Conservation (phyloP, 2,797 vertebrate species). For the Bovichtus variegatus region DNA sequence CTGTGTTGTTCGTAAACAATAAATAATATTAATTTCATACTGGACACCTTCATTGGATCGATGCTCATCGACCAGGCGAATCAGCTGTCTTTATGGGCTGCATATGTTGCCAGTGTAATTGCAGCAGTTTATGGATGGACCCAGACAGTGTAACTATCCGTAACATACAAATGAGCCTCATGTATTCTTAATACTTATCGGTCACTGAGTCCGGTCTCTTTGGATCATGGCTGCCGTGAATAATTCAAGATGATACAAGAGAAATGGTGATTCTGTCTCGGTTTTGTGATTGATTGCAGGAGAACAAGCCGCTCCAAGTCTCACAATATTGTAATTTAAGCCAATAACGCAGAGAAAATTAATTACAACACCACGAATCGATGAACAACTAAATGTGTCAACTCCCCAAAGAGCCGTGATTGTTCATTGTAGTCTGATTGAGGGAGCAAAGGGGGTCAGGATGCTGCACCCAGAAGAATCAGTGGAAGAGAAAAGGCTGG, state of each 20-base stretch:
- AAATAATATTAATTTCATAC: slow-evolving; percentile 85
- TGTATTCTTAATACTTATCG: slow-evolving; percentile 64
- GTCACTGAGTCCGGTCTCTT: slow-evolving; percentile 50
- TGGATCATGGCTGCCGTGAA: slow-evolving; percentile 54
- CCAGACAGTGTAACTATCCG: slow-evolving; percentile 32
- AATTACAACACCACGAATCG: slow-evolving; percentile 85
- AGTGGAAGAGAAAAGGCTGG: slow-evolving; percentile 14
- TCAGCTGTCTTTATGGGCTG: slow-evolving; percentile 74
- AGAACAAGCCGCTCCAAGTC: slow-evolving; percentile 69
- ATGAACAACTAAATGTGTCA: slow-evolving; percentile 83
- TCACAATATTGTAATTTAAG: slow-evolving; percentile 80
- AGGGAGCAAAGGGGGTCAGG: slow-evolving; percentile 52
- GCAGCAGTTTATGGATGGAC: slow-evolving; percentile 54
- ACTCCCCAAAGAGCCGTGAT: slow-evolving; percentile 79
- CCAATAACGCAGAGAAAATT: slow-evolving; percentile 80
- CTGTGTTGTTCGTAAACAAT: slow-evolving; percentile 80
- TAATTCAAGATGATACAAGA: slow-evolving; percentile 70
- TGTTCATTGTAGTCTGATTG: slow-evolving; percentile 75
- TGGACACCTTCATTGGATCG: slow-evolving; percentile 76
- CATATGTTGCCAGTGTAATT: slow-evolving; percentile 65
- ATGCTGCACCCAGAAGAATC: slow-evolving; percentile 38
- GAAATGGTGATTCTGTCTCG: slow-evolving; percentile 55
- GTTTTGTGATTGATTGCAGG: slow-evolving; percentile 73
- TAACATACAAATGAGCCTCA: slow-evolving; percentile 63
- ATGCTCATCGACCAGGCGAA: slow-evolving; percentile 75